Evolutionary conservation across 2,797 vertebrate genomes (phyloP).

Genomic region (Dallia pectoralis): DNA sequence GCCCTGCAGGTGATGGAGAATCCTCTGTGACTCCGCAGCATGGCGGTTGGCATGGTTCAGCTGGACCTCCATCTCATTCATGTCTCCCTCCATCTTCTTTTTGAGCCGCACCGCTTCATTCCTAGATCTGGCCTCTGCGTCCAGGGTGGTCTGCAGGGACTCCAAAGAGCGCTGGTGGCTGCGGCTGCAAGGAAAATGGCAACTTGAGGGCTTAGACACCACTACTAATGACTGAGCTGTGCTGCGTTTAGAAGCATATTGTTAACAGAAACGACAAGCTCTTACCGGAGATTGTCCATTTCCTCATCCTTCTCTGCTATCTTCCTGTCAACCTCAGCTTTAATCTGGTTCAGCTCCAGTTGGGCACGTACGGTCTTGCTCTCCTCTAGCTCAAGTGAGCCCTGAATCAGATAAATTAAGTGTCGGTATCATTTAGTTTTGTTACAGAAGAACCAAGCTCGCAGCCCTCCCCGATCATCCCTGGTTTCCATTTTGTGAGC

Average conservation of each 20-base stretch:
- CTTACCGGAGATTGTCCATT: conserved; percentile 77
- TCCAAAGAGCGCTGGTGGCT: conserved; percentile 88
- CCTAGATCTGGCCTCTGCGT: conserved; percentile 82
- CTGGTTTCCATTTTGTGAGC: neutral
- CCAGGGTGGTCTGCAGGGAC: conserved; percentile 83
- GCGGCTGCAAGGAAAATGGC: conserved; percentile 64
- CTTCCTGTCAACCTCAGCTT: conserved; percentile 85
- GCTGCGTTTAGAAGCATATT: neutral
- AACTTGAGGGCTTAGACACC: neutral
- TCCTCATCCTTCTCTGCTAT: conserved; percentile 88
- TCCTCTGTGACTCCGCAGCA: conserved; percentile 81
- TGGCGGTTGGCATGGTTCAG: conserved; percentile 83
- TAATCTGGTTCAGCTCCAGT: conserved; percentile 86
- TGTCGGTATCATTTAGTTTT: neutral
- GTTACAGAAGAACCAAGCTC: neutral
- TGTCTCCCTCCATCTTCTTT: conserved; percentile 93
- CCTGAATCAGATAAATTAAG: conserved; percentile 64
- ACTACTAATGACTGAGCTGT: neutral
- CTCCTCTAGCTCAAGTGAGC: conserved; percentile 90
- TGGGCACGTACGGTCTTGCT: conserved; percentile 86
- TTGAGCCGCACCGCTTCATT: conserved; percentile 85
- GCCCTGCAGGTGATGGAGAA: conserved; percentile 81
- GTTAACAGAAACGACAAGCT: neutral
- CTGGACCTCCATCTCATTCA: conserved; percentile 91
- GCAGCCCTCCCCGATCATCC: neutral